These are phyloP conservation scores for Orestias chungarensis DNA, from an alignment of 2,797 vertebrate species.

Conservation along the genomic window DNA sequence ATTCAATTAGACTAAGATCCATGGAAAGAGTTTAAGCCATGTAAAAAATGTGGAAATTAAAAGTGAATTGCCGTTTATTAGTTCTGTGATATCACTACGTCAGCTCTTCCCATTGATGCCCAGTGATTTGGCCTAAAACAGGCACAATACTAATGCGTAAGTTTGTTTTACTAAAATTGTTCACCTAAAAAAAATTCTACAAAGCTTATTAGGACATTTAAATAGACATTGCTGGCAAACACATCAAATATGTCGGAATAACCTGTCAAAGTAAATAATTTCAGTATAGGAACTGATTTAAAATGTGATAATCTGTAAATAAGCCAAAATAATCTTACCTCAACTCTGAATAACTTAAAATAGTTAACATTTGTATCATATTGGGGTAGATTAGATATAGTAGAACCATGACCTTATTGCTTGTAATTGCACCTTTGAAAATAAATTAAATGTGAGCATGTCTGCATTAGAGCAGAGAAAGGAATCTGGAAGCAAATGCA, in stretches of 20 bases:
- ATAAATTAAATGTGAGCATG: constrained; percentile 10
- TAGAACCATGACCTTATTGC: constrained; percentile 6
- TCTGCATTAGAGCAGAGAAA: constrained; percentile 25
- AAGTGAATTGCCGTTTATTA: too few relatives aligned
- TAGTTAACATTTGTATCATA: constrained; percentile 1
- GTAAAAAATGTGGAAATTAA: too few relatives aligned
- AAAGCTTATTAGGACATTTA: constrained; percentile 15
- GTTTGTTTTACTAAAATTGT: constrained; percentile 13
- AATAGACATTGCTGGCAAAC: background rate
- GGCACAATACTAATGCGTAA: too few relatives aligned
- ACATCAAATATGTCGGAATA: background rate
- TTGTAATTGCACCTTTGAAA: constrained; percentile 20
- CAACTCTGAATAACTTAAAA: background rate
- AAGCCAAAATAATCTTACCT: background rate
- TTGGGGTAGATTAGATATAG: constrained; percentile 13
- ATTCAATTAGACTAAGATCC: too few relatives aligned
- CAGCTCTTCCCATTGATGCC: too few relatives aligned
- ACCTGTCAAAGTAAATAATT: background rate
- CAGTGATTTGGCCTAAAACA: too few relatives aligned
- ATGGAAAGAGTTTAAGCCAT: too few relatives aligned
- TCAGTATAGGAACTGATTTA: constrained; percentile 1
- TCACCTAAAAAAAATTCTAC: constrained; percentile 13
- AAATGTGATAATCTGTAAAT: background rate
- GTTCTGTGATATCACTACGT: too few relatives aligned
- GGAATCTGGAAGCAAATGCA: constrained; percentile 4